Evolutionary conservation across 2,797 vertebrate species (phyloP), one percentile per base, ranked within the genome.

Genomic region (Steatocranus sp.): DNA sequence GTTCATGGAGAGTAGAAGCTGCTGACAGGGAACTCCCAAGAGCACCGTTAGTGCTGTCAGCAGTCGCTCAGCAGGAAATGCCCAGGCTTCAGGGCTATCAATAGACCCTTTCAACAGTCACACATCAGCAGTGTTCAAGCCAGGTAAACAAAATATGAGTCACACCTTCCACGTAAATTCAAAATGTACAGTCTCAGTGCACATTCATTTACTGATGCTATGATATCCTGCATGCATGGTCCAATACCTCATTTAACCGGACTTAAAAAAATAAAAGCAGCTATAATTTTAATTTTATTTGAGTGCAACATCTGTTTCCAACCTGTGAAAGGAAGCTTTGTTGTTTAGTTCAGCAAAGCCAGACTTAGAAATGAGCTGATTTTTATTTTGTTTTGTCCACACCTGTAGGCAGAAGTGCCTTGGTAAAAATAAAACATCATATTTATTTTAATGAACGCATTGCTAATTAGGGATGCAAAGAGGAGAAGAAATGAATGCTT

Each of bases 41-140:
- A 89, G 94, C 78, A 34, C 90, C 30, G 73, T 94, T 90, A 91
- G 48, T 15, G 54, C 92, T 95, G 94, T 96, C 94, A 94, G 88
- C 90, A 81, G 89, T 80, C 34, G 92, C 88, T 82, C 80, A 86
- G 90, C 92, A 95, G 95, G 95, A 96, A 95, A 95, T 82, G 89
- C 91, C 90, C 93, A 83, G 93, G 93, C 89, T 96, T 93, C 83
- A 83, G 93, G 91, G 93, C 94, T 90, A 87, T 94, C 94, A 96
- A 93, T 94, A 86, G 83, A 11, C 36, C 82, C 92, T 96, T 96
- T 95, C 80, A 95, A 14, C 84, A 85, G 83, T 17, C 76, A 92
- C 91, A 95, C 90, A 89, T 36, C 82, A 32, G 63, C 81, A 70
- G 87, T 92, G 85, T 94, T 89, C 63, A 51, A 14, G 36, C 54